Percentiles rank a stretch among this genome's conserved stretches.
phyloP scores from a whole-genome alignment of 2,888 invertebrate species.

The Drosophila algonquin region DNA sequence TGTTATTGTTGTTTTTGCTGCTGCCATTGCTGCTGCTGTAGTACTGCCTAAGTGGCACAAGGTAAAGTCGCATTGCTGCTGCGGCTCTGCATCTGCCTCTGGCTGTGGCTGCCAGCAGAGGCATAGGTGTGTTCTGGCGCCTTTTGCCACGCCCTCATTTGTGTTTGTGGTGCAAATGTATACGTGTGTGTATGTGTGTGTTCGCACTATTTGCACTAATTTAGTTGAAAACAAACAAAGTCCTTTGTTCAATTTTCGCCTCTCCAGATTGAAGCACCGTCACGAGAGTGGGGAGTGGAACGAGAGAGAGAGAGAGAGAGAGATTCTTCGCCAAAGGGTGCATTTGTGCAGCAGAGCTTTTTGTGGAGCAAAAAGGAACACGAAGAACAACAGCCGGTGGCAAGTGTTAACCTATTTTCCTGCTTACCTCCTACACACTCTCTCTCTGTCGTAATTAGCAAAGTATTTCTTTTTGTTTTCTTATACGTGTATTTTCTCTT shows the following conservation, averaged over 20 bases:
- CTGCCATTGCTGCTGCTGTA: conserved; percentile 44
- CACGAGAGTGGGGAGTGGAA: conserved; percentile 16
- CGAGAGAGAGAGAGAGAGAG: neutral
- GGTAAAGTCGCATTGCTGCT: conserved; percentile 65
- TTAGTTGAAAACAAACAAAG: conserved; percentile 79
- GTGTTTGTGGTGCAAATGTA: conserved; percentile 30
- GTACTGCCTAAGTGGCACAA: conserved; percentile 73
- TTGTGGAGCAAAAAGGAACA: conserved; percentile 35
- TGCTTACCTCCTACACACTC: conserved; percentile 39
- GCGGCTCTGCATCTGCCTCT: conserved; percentile 42
- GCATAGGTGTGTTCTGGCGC: conserved; percentile 30
- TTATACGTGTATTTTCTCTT: conserved; percentile 55
- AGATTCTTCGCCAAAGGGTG: conserved; percentile 61
- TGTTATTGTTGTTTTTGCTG: conserved; percentile 33
- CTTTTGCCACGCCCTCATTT: conserved; percentile 31
- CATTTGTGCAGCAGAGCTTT: conserved; percentile 33
- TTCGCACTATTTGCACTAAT: conserved; percentile 79
- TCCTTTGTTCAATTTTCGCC: conserved; percentile 79
- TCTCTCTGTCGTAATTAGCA: conserved; percentile 72
- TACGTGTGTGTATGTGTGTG: conserved; percentile 23
- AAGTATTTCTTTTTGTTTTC: conserved; percentile 71
- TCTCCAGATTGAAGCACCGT: conserved; percentile 59
- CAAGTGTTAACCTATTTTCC: conserved; percentile 73
- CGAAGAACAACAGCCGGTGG: conserved; percentile 45
- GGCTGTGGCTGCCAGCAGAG: conserved; percentile 30